Conservation (phyloP, 2,888 invertebrate species). For the Drosophila nr. perissopoda region DNA sequence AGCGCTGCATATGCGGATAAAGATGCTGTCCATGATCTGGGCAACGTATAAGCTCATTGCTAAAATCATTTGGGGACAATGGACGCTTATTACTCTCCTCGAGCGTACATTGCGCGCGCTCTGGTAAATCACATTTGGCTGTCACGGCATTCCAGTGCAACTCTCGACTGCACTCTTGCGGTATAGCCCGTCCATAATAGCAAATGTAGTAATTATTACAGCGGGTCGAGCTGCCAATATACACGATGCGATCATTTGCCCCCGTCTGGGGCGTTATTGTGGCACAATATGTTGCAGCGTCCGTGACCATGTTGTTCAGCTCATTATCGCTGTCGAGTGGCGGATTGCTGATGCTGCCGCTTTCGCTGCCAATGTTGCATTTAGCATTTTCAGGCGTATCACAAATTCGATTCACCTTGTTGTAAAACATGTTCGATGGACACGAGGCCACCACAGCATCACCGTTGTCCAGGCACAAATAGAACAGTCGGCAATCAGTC, state of each 20-base stretch:
- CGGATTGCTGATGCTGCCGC: constrained; percentile 2
- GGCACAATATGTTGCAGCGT: constrained; percentile 66
- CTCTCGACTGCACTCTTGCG: constrained; percentile 80
- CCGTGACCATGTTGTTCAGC: constrained; percentile 51
- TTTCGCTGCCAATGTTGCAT: constrained; percentile 53
- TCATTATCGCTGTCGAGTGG: constrained; percentile 22
- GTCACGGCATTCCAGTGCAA: constrained; percentile 82
- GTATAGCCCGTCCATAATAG: constrained; percentile 82
- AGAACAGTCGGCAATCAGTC: constrained; percentile 79
- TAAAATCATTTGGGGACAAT: constrained; percentile 17
- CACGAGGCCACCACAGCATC: constrained; percentile 79
- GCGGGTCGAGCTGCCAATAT: constrained; percentile 75
- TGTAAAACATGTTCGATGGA: constrained; percentile 83
- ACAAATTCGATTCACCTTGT: constrained; percentile 80
- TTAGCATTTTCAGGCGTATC: constrained; percentile 75
- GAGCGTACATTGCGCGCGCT: constrained; percentile 75
- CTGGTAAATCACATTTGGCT: constrained; percentile 82
- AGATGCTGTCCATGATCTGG: constrained; percentile 81
- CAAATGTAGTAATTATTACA: constrained; percentile 83
- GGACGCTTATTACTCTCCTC: constrained; percentile 1
- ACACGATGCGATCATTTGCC: constrained; percentile 68
- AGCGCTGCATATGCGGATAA: constrained; percentile 82
- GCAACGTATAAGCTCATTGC: constrained; percentile 65
- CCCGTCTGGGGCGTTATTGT: constrained; percentile 49
- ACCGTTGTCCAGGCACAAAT: constrained; percentile 77